Conservation (phyloP, 2,113 vertebrate species). For the Rhea americana region DNA sequence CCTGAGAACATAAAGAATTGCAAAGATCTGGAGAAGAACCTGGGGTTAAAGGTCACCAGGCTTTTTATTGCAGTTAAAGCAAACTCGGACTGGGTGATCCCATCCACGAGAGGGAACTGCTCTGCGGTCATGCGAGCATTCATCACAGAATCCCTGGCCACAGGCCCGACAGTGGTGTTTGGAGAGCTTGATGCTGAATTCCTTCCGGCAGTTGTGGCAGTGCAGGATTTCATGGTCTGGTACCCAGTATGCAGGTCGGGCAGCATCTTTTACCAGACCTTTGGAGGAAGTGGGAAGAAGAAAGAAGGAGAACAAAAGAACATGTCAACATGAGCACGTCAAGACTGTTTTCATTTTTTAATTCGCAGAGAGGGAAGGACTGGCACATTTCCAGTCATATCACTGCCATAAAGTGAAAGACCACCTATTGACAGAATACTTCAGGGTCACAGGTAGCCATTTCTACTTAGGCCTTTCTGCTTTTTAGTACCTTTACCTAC, state of each 20-base stretch:
- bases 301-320: constrained; percentile 33
- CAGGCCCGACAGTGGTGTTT: constrained; percentile 98
- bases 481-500: background rate
- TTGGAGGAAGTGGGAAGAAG: background rate
- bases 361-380: background rate
- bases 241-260: constrained; percentile 96
- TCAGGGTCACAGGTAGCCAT: background rate
- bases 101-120: constrained; percentile 94
- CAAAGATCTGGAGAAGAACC: constrained; percentile 70
- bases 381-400: background rate
- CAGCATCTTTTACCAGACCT: constrained; percentile 96
- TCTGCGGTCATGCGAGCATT: constrained; percentile 91
- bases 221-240: constrained; percentile 94
- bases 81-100: constrained; percentile 97
- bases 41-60: constrained; percentile 91
- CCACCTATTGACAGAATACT: background rate
- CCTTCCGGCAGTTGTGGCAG: constrained; percentile 90
- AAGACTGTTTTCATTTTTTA: background rate
- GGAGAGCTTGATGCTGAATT: constrained; percentile 92
- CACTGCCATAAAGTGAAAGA: background rate
- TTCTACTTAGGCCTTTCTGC: background rate
- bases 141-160: constrained; percentile 94
- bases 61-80: constrained; percentile 93
- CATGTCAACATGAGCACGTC: background rate
- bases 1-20: constrained; percentile 84